Evolutionary conservation across 2,888 invertebrate species (phyloP), one percentile per base, ranked within the genome.

Genomic region (Amblyteles armatorius): DNA sequence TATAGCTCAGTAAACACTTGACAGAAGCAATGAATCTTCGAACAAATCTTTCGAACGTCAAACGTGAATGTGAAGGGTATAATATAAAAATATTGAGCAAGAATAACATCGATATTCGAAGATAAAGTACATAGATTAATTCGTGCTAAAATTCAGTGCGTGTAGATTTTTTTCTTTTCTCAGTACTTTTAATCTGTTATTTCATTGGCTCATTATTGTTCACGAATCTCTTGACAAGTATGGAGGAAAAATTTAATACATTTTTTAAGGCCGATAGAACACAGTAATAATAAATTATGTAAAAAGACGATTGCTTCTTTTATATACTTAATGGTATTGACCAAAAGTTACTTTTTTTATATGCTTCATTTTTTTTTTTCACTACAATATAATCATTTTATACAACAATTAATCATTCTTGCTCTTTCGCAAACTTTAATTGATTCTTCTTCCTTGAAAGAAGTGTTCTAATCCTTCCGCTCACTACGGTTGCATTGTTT

Each of bases 351-450:
- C 26, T 57, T 55, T 19, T 19, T 57, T 11, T 29, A n/a, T 0
- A 19, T 65, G 2, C 0, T 19, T 2, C 1, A 7, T 68, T 91
- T 87, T 91, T 89, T 89, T 89, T 92, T 94, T 29, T 29, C 95
- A 16, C 90, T 98, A 98, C 94, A 96, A 97, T 94, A 29, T 29
- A 4, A 3, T 76, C 48, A 69, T 22, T n/a, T 50, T n/a, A 3
- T n/a, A n/a, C 29, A 33, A 33, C 63, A 29, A 13, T 16, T 0
- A 6, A 33, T 29, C 6, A 33, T 16, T 36, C 16, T 55, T 26
- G 11, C 50, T 33, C 44, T 48, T n/a, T 40, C n/a, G 57, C 50
- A 13, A 44, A 19, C 3, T n/a, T 60, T 6, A 16, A 57, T 40
- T 22, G 29, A 74, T 36, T 16, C n/a, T n/a, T 40, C n/a, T 52